phyloP scores from a whole-genome alignment of 1,140 invertebrate species.

The Euwallacea fornicatus region DNA sequence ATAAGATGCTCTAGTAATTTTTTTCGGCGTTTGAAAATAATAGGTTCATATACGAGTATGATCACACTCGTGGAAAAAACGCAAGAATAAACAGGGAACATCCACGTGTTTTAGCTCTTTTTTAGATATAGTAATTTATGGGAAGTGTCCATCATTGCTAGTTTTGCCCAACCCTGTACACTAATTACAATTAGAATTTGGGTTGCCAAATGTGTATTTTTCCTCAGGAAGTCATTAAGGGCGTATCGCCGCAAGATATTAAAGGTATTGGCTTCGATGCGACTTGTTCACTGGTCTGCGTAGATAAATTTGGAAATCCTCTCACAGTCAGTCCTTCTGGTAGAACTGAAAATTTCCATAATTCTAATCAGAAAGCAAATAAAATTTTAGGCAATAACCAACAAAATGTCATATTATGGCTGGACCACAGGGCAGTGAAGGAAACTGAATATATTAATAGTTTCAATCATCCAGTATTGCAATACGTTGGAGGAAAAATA shows the following conservation, averaged over 20 bases:
- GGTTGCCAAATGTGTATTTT: no score
- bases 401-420: conserved; percentile 94
- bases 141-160: no score
- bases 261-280: conserved; percentile 94
- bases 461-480: conserved; percentile 72
- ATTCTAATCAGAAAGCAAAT: background rate
- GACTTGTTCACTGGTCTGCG: conserved; percentile 88
- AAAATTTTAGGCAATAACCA: conserved; percentile 60
- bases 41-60: conserved; percentile 33
- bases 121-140: no score
- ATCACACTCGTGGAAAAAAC: no score
- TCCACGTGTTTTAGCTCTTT: no score
- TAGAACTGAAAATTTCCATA: conserved; percentile 44
- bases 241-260: conserved; percentile 53
- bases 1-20: conserved; percentile 51
- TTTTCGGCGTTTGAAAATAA: conserved; percentile 56
- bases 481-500: conserved; percentile 88
- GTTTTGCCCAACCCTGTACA: no score
- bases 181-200: no score
- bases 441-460: conserved; percentile 85
- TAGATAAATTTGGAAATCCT: conserved; percentile 72
- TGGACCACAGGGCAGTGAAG: conserved; percentile 88
- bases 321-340: conserved; percentile 75
- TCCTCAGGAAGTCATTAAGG: no score
- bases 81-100: no score